phyloP scores from a whole-genome alignment of 1,140 invertebrate genomes.

The Apis laboriosa region DNA sequence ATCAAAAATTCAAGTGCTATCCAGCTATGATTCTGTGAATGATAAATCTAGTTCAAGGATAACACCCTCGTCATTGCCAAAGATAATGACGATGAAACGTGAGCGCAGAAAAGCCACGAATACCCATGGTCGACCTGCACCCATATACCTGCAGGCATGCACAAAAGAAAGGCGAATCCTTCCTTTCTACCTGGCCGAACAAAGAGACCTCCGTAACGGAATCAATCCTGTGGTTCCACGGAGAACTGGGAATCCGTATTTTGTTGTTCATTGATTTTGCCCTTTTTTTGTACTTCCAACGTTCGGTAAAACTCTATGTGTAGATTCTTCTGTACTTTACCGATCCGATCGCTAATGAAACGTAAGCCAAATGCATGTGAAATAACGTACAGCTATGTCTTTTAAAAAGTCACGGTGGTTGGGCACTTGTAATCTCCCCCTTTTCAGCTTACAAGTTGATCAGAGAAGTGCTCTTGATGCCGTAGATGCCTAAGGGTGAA shows the following conservation, averaged over 20 bases:
- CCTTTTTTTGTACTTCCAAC: background rate
- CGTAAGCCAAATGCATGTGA: conserved; percentile 15
- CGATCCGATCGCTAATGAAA: conserved; percentile 46
- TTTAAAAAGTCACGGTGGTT: conserved; percentile 9
- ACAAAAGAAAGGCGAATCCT: conserved; percentile 60
- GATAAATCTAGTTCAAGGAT: conserved; percentile 68
- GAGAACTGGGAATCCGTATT: conserved; percentile 41
- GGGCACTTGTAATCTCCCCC: conserved; percentile 30
- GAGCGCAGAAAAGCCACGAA: conserved; percentile 58
- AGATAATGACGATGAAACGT: conserved; percentile 64
- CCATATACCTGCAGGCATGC: conserved; percentile 63
- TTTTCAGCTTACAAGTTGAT: conserved; percentile 31
- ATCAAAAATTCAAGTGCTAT: conserved; percentile 24
- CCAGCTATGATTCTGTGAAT: conserved; percentile 43
- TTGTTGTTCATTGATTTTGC: conserved; percentile 24
- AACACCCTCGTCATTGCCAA: conserved; percentile 66
- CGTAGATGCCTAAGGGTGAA: background rate
- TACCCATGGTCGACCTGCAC: conserved; percentile 51
- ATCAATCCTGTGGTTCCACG: conserved; percentile 56
- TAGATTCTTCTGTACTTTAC: background rate
- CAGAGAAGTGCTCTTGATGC: conserved; percentile 31
- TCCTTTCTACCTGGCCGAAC: conserved; percentile 64
- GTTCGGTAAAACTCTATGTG: background rate
- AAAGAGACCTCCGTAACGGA: conserved; percentile 66
- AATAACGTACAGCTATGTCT: conserved; percentile 22